Evolutionary conservation across 2,888 invertebrate species (phyloP), one percentile per base, ranked within the genome.

Genomic region (Volucella inanis): DNA sequence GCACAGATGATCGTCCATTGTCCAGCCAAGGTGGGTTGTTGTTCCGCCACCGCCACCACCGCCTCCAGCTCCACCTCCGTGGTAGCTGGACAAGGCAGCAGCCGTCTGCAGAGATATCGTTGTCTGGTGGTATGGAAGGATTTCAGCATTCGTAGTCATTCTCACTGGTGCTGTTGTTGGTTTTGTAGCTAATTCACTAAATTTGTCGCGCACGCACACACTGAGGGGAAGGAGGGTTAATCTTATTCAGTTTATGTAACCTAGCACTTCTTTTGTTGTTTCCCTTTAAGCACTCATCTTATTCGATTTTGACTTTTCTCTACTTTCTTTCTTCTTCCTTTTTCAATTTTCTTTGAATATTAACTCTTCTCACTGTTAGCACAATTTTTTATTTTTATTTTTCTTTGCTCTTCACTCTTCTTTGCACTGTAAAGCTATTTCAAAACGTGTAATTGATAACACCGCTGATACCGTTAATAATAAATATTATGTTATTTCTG

Each of bases 111-210:
- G 88, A 41, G 91, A 90, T 83, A 91, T 89, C 74, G 90, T 90
- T 18, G 91, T 91, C 88, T 92, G 91, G 82, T 91, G 91, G 88
- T 91, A 92, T 70, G 92, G 92, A 88, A 91, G 88, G 83, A 92
- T 89, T 87, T 92, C 91, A 62, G 91, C 90, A 78, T 92, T 92
- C 81, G 91, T 91, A 77, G 91, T 90, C 92, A 89, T 91, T 75
- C 70, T 84, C 70, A 84, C 75, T 61, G 54, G 71, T 57, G 52
- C 4, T 12, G 9, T 38, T 15, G 41, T 11, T 41, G 49, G 39
- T 38, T 11, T 31, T 31, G 31, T 31, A 31, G 31, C 31, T 31
- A 31, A 31, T 49, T 62, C 41, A 74, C 54, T 43, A 62, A 31
- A 70, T 70, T 50, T 47, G 62, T 59, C 15, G 31, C 31, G 54